Base-by-base conservation (phyloP, 2,888 invertebrate genomes). In the Peribatodes rhomboidaria region DNA sequence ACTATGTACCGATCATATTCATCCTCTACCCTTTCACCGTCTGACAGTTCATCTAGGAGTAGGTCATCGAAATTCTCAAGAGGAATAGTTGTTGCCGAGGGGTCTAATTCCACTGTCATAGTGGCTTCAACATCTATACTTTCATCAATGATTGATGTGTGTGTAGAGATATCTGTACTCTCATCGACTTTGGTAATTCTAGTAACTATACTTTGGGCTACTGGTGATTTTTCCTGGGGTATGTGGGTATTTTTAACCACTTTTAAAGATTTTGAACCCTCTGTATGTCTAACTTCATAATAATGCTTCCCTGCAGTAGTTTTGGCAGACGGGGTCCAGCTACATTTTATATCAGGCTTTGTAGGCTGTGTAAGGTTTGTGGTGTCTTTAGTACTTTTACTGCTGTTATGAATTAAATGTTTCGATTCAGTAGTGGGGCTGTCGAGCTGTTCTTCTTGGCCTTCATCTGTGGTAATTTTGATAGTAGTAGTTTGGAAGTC, bases 251-350 rank as follows among this genome's bases (percentile, higher is more conserved):
- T 18, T 18, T n/a, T 20, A 39, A 39, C n/a, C 2, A 18, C 6
- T 11, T 31, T 14, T 14, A 16, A 13, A 20, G 41, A 37, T 4
- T 0, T 46, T 9, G 44, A 46, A 31, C 7, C 4, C 50, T 16
- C 10, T 13, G 42, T 42, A 11, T 31, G 14, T 11, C 27, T 46
- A 7, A 59, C 27, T 65, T 81, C 79, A 68, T 81, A 89, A 69
- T 88, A 86, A 50, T 68, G 82, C 13, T 77, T 77, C 0, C 39
- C 42, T 0, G 86, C 82, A 37, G 66, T 63, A 0, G 90, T 91
- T 67, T 83, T 83, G 6, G 72, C 62, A 0, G 87, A 88, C 0
- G 85, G 87, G 14, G 77, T 77, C 90, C 90, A 92, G 1, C 89
- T 85, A 53, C 91, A 91, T 37, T 81, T 74, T 4, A 79, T 54